Evolutionary conservation across 2,113 vertebrate genomes (phyloP).

Genomic region (Agapornis roseicollis): DNA sequence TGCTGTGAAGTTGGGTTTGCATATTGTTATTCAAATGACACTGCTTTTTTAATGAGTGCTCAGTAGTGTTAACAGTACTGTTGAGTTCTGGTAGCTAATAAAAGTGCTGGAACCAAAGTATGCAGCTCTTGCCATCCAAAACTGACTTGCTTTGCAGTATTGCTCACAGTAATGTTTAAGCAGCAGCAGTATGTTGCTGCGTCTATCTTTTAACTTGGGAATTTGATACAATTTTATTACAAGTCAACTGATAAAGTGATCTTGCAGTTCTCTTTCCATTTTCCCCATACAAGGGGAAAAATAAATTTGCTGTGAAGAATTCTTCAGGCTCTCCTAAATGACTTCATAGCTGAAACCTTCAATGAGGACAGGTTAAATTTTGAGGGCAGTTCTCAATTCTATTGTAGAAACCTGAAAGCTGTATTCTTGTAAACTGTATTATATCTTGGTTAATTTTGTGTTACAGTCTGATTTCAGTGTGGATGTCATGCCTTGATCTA

Average conservation of each 20-base stretch:
- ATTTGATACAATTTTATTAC: neutral
- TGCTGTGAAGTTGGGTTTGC: neutral
- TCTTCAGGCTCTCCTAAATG: neutral
- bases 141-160: neutral
- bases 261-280: neutral
- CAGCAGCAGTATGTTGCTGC: neutral
- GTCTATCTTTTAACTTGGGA: neutral
- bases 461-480: neutral
- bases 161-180: neutral
- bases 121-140: neutral
- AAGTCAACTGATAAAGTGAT: neutral
- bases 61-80: neutral
- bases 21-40: rapidly evolving
- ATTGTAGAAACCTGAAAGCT: neutral
- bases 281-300: neutral
- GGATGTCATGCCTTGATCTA: neutral
- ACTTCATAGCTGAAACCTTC: neutral
- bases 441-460: neutral
- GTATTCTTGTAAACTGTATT: neutral
- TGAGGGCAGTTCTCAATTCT: neutral
- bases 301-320: neutral
- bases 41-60: neutral
- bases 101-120: neutral
- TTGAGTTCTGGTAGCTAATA: neutral
- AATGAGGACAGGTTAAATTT: neutral